Evolutionary conservation across 2,888 invertebrate genomes (phyloP).

Genomic region (Macrophya alboannulata): DNA sequence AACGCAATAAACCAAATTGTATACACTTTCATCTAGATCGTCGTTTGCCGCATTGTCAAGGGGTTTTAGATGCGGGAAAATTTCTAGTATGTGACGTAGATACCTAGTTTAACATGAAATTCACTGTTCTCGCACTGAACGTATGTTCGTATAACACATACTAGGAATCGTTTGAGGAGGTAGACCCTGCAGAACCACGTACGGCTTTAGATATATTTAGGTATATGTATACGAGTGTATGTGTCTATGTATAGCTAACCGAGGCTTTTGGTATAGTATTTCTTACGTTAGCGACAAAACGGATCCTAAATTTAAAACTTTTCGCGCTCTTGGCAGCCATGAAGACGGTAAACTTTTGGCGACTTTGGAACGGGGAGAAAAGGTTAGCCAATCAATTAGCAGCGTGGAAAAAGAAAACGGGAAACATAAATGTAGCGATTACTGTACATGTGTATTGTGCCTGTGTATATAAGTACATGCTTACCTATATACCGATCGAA

Average conservation of each 20-base stretch:
- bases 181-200: not conserved
- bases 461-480: not conserved
- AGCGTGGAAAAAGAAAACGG: not conserved
- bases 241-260: not conserved
- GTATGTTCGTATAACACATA: not conserved
- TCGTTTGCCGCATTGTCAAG: not conserved
- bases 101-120: conserved; percentile 16
- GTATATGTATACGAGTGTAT: not conserved
- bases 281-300: not conserved
- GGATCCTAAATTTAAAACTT: conserved; percentile 49
- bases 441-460: conserved; percentile 13
- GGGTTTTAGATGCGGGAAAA: not conserved
- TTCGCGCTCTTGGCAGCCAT: conserved; percentile 44
- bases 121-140: not conserved
- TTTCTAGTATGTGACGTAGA: not conserved
- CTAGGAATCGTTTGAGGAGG: conserved; percentile 9
- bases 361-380: conserved; percentile 13
- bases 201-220: not conserved
- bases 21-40: not conserved
- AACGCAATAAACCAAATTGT: conserved; percentile 4
- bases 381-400: conserved; percentile 53
- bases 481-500: not conserved
- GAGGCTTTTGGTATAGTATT: conserved; percentile 8
- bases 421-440: conserved; percentile 38
- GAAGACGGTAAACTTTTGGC: conserved; percentile 37